Base-by-base conservation (phyloP, 2,113 vertebrate species). In the Cygnus atratus region DNA sequence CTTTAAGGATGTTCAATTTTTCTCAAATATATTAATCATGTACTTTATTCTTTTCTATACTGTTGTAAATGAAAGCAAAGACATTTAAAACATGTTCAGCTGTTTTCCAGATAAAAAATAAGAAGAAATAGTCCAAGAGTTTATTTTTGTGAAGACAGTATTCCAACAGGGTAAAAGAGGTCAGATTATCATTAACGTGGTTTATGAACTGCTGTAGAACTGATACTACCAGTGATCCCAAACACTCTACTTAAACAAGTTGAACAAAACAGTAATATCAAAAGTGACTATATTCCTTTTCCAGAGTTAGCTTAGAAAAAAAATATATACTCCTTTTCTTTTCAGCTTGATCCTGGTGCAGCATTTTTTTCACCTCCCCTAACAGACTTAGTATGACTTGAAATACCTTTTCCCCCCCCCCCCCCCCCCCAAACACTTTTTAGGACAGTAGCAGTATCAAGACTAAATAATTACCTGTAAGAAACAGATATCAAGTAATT, bases 361-460 rank as follows among this genome's bases (percentile, higher is more conserved):
- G 29, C n/a, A 54, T 76, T 71, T 52, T 57, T 81, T 75, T 58
- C 43, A 71, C 31, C 50, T 70, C 41, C 41, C 46, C 41, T 41
- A 75, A 63, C 6, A 80, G 17, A 85, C 43, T 43, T 28, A 1
- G 0, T 16, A 39, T 22, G 41, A 58, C 24, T 65, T 70, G 44
- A 57, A 68, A 65, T 1, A 1, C 3, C 2, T 31, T 26, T 41
- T 59, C n/a, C n/a, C n/a, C n/a, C n/a, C n/a, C n/a, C n/a, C n/a
- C n/a, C n/a, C n/a, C n/a, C n/a, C n/a, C 13, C 4, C 52, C 21
- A 62, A 77, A 86, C 18, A 55, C 20, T 29, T 25, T 31, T 43
- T 57, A 55, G 80, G 62, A 72, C 15, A 77, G 39, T 16, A 67
- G 25, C 59, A 78, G 41, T 29, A 67, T 28, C 20, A 55, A 72